Percentiles rank a stretch among this genome's conserved stretches.
These are phyloP conservation scores for Acipenser transmontanus DNA, from an alignment of 2,797 vertebrate genomes.

Conservation along the genomic window DNA sequence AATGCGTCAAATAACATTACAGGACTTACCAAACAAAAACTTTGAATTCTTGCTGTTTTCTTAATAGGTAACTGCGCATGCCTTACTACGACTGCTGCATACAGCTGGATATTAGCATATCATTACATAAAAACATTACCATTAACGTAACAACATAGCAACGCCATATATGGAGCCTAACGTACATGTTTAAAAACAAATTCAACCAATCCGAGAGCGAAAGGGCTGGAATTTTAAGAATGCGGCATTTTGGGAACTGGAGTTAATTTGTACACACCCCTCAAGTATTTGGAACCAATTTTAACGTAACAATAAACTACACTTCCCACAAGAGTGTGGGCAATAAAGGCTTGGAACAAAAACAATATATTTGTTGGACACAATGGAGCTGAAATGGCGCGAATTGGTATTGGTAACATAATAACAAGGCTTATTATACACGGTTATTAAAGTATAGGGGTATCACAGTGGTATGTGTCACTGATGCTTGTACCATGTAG, in stretches of 20 bases:
- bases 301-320: conserved; percentile 10
- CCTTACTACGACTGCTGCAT: conserved; percentile 11
- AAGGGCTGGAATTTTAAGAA: conserved; percentile 17
- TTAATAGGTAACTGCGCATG: conserved; percentile 3
- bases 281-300: neutral
- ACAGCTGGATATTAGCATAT: conserved; percentile 14
- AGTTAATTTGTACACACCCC: conserved; percentile 25
- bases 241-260: conserved; percentile 53
- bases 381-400: conserved; percentile 45
- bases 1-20: conserved; percentile 26
- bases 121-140: conserved; percentile 24
- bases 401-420: conserved; percentile 34
- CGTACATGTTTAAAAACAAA: conserved; percentile 13
- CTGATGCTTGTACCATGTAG: too few relatives aligned
- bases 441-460: too few relatives aligned
- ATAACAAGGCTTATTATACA: neutral
- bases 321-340: conserved; percentile 16
- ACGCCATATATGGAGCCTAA: conserved; percentile 17
- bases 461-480: too few relatives aligned
- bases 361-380: conserved; percentile 20
- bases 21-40: conserved; percentile 59
- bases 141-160: conserved; percentile 11
- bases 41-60: conserved; percentile 56
- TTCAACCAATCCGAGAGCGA: neutral
- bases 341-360: conserved; percentile 11